Evolutionary conservation across 2,888 invertebrate species (phyloP), one percentile per base, ranked within the genome.

Genomic region (Coecobrya sp.): DNA sequence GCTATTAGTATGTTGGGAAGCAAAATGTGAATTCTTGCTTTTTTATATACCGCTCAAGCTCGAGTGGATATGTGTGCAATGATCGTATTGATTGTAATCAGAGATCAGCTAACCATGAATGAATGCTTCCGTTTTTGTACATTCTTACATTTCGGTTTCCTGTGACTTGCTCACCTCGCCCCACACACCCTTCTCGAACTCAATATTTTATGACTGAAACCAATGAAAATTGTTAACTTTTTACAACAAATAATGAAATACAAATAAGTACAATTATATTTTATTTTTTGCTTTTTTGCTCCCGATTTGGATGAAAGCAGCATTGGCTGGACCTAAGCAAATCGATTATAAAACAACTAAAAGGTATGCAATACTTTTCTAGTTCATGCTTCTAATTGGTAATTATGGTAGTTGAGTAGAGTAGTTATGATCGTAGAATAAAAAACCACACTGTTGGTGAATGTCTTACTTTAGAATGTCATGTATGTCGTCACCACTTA

Each of bases 291-390:
- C n/a, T 11, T 49, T 76, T 19, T 76, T 49, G 76, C 59, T 36
- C 19, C 16, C 45, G 76, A 25, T 76, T 76, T 76, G 76, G 25
- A 76, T 19, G 42, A 76, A 76, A 45, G 82, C 73, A 99, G 99
- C 98, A 98, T 96, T 99, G 99, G 99, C 96, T 99, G 95, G 99
- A 99, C 96, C 96, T 98, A 96, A 98, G 98, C 92, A 98, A 98
- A 96, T 97, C 98, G 95, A 97, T 98, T 95, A 96, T 98, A 95
- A 99, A 98, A 96, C 98, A 99, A 97, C 98, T 98, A 52, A 98
- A 98, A 97, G 98, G 98, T 98, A 96, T 96, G 95, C 45, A 36
- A 8, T n/a, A 82, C 7, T n/a, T 25, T 55, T 8, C 45, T 45
- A 10, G 1, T 45, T 0, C 3, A 45, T 19, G 45, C 5, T 62